A percentile compares a stretch with the other conserved stretches of the same genome.
Evolutionary conservation across 2,797 vertebrate species (phyloP).

Genomic region (Staurois parvus): DNA sequence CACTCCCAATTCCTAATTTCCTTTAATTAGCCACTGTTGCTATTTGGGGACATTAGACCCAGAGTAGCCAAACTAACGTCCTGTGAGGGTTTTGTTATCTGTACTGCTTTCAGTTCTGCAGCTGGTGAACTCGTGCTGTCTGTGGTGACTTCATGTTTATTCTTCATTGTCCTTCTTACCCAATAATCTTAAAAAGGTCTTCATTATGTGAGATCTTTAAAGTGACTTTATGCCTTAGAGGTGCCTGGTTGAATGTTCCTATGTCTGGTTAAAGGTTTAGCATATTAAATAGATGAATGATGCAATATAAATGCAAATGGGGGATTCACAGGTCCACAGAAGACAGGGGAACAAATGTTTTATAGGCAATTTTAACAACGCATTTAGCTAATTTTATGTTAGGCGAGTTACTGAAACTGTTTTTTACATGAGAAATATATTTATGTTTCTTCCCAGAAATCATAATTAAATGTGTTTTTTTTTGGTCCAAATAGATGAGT

Average conservation of each 20-base stretch:
- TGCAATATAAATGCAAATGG: constrained; percentile 62
- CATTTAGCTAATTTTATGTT: constrained; percentile 48
- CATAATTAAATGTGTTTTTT: not conserved
- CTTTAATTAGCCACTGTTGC: not conserved
- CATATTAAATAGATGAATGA: constrained; percentile 62
- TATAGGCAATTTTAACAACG: constrained; percentile 39
- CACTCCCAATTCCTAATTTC: not conserved
- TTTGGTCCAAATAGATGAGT: constrained; percentile 10
- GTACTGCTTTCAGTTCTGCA: not conserved
- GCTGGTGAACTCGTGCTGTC: not conserved
- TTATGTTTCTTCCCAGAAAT: constrained; percentile 45
- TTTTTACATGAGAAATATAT: constrained; percentile 31
- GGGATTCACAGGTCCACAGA: constrained; percentile 20
- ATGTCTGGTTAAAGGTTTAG: constrained; percentile 60
- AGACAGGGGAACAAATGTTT: constrained; percentile 44
- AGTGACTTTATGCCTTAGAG: constrained; percentile 47
- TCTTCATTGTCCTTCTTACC: constrained; percentile 22
- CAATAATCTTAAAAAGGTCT: constrained; percentile 16
- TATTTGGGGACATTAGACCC: not conserved
- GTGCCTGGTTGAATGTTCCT: constrained; percentile 36
- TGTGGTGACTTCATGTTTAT: not conserved
- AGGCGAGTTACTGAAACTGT: constrained; percentile 28
- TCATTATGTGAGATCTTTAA: constrained; percentile 36
- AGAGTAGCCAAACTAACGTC: not conserved
- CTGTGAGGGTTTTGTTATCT: not conserved